Conservation (phyloP, 2,113 vertebrate species). For the Acrocephalus kingi region DNA sequence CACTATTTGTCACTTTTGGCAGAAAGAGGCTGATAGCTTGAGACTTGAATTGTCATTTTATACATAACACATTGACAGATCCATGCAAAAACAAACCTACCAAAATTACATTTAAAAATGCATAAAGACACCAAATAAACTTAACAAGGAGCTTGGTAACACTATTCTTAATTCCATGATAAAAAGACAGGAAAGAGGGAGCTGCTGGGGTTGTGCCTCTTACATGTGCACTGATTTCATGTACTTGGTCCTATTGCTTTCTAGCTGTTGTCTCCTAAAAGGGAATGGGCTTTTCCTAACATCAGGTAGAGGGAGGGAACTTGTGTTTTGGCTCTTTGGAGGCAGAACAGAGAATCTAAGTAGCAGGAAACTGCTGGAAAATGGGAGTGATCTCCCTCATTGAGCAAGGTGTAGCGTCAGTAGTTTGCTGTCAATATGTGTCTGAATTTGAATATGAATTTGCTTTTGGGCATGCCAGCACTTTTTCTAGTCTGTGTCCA, state of each 20-base stretch:
- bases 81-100: constrained; percentile 36
- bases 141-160: not conserved
- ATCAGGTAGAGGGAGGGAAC: no score
- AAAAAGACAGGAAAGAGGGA: not conserved
- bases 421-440: not conserved
- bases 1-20: not conserved
- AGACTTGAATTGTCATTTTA: constrained; percentile 30
- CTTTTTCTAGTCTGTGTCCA: not conserved
- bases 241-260: not conserved
- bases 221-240: not conserved
- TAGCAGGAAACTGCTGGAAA: not conserved
- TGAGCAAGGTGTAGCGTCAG: not conserved
- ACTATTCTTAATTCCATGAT: not conserved
- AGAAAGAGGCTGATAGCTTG: constrained; percentile 45
- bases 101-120: constrained; percentile 32
- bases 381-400: not conserved
- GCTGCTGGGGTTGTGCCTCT: not conserved
- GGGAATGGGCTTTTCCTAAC: not conserved
- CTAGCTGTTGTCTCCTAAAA: not conserved
- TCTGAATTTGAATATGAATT: not conserved
- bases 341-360: not conserved
- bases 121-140: not conserved
- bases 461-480: not conserved
- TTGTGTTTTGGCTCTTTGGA: not conserved
- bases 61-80: constrained; percentile 18